These are phyloP conservation scores for Yponomeuta evonymella DNA, from an alignment of 2,888 invertebrate species.

Conservation along the genomic window DNA sequence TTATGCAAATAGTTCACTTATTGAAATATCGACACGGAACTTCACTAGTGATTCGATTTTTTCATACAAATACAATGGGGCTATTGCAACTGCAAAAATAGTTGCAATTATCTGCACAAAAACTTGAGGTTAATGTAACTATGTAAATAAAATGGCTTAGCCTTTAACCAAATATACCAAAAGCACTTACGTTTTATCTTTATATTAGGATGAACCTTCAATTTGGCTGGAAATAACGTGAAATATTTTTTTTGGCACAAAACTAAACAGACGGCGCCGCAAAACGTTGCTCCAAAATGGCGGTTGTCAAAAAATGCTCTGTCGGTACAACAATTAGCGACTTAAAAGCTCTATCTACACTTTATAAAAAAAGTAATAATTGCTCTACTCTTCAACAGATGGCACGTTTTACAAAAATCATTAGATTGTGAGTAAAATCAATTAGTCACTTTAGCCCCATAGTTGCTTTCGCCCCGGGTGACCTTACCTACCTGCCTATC, in stretches of 20 bases:
- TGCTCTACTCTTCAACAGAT: not conserved
- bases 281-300: slow-evolving; percentile 5
- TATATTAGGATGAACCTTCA: slow-evolving; percentile 1
- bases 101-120: slow-evolving; percentile 1
- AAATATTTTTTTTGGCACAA: not conserved
- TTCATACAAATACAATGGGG: slow-evolving; percentile 1
- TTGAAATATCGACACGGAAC: slow-evolving; percentile 1
- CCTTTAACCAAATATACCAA: not conserved
- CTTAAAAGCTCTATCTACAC: not conserved
- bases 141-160: not conserved
- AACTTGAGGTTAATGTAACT: not conserved
- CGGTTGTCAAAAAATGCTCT: slow-evolving; percentile 1
- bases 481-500: not conserved
- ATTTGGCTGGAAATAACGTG: not conserved
- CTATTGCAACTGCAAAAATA: slow-evolving; percentile 1
- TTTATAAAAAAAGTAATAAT: not conserved
- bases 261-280: slow-evolving; percentile 2
- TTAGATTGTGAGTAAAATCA: slow-evolving; percentile 1
- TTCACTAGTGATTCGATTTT: not conserved
- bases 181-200: slow-evolving; percentile 8
- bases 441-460: not conserved
- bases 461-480: slow-evolving; percentile 1
- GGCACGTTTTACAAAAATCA: not conserved
- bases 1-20: not conserved
- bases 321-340: slow-evolving; percentile 5